phyloP scores from a whole-genome alignment of 1,140 invertebrate species.

The Lucilia cuprina region DNA sequence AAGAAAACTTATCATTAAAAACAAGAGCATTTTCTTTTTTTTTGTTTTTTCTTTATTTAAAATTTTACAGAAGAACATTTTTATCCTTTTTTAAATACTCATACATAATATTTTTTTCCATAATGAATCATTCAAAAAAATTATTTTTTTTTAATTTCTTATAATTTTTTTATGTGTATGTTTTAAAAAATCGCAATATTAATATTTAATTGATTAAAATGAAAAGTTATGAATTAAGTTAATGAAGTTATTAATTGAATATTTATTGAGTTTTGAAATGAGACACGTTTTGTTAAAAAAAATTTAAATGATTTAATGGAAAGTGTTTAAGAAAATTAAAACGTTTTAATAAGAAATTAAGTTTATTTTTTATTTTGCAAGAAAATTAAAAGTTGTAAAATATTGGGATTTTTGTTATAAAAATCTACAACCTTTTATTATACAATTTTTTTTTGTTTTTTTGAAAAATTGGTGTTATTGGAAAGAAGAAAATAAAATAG shows the following conservation, averaged over 20 bases:
- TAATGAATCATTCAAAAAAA: slow-evolving; percentile 29
- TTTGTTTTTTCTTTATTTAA: slow-evolving; percentile 32
- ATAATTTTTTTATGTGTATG: neutral
- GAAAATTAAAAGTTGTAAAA: slow-evolving; percentile 7
- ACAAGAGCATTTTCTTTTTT: neutral
- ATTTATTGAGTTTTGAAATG: no score
- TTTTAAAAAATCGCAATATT: slow-evolving; percentile 17
- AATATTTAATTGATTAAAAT: neutral
- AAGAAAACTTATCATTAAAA: neutral
- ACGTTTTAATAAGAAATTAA: neutral
- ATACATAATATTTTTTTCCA: slow-evolving; percentile 31
- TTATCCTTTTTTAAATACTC: slow-evolving; percentile 26
- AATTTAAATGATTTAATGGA: neutral
- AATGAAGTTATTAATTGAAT: neutral
- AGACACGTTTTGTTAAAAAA: neutral
- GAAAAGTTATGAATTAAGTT: neutral
- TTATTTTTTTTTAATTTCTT: neutral
- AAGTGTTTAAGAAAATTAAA: slow-evolving; percentile 5
- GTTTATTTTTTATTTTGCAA: neutral
- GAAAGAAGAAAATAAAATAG: slow-evolving; percentile 20
- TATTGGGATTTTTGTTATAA: slow-evolving; percentile 22
- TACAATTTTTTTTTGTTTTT: neutral
- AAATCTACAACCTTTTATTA: slow-evolving; percentile 31
- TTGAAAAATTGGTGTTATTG: slow-evolving; percentile 29
- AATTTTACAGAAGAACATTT: slow-evolving; percentile 27